A percentile compares a stretch with the other conserved stretches of the same genome.
Conservation (phyloP, 1,140 invertebrate genomes). For the Halesus radiatus region DNA sequence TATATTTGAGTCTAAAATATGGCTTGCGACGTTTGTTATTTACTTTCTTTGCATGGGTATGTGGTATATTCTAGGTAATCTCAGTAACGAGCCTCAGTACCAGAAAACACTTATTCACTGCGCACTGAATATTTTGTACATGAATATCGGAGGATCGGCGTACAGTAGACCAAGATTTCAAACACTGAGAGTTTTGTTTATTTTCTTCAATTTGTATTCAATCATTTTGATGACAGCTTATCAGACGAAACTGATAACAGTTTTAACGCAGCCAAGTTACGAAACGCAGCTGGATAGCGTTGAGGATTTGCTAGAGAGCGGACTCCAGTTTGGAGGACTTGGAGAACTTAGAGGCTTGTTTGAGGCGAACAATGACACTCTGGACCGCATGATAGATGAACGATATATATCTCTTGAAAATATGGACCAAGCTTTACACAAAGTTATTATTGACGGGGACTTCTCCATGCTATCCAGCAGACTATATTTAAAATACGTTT, state of each 20-base stretch:
- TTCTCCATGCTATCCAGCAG: conserved; percentile 64
- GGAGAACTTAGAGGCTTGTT: conserved; percentile 70
- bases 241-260: conserved; percentile 69
- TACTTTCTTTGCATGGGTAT: conserved; percentile 64
- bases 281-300: conserved; percentile 68
- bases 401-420: conserved; percentile 63
- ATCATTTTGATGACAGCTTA: conserved; percentile 69
- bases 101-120: conserved; percentile 64
- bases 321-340: conserved; percentile 66
- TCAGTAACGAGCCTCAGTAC: conserved; percentile 63
- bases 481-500: conserved; percentile 62
- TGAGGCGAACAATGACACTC: conserved; percentile 63
- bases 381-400: conserved; percentile 64
- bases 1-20: conserved; percentile 66
- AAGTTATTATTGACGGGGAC: conserved; percentile 63
- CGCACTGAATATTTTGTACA: conserved; percentile 66
- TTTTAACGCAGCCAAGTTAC: conserved; percentile 68
- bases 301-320: conserved; percentile 64
- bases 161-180: conserved; percentile 65
- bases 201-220: conserved; percentile 67
- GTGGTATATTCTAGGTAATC: conserved; percentile 65
- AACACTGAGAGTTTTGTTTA: conserved; percentile 68
- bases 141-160: conserved; percentile 63
- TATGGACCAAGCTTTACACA: conserved; percentile 62
- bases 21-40: conserved; percentile 62